These are phyloP conservation scores for Florisuga fusca DNA, from an alignment of 2,797 vertebrate species.

Conservation along the genomic window DNA sequence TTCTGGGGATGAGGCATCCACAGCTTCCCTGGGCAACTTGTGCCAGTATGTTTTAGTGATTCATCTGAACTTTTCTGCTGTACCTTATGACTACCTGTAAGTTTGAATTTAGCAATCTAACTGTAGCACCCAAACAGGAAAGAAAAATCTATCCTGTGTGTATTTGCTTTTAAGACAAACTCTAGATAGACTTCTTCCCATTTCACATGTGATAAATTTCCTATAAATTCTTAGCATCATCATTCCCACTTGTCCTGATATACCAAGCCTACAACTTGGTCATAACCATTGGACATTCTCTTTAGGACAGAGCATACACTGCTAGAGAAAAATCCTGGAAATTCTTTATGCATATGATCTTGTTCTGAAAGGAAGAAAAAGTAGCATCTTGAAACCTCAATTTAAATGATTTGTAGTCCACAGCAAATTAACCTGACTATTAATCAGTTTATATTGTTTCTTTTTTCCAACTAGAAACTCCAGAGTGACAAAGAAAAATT, in stretches of 20 bases:
- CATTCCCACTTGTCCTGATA: background rate
- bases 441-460: background rate
- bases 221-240: background rate
- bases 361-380: background rate
- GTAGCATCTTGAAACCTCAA: background rate
- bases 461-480: conserved; percentile 82
- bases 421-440: background rate
- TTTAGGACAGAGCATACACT: background rate
- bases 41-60: background rate
- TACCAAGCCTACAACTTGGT: background rate
- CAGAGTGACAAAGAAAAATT: conserved; percentile 86
- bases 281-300: background rate
- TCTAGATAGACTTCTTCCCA: background rate
- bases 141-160: background rate
- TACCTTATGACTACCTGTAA: background rate
- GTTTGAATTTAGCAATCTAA: background rate
- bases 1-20: no score
- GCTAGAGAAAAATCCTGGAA: background rate
- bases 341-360: background rate
- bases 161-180: background rate
- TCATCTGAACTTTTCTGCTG: background rate
- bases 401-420: background rate
- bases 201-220: background rate
- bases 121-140: background rate
- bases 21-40: no score